Conservation (phyloP, 2,888 invertebrate species). For the Agrotis exclamationis region DNA sequence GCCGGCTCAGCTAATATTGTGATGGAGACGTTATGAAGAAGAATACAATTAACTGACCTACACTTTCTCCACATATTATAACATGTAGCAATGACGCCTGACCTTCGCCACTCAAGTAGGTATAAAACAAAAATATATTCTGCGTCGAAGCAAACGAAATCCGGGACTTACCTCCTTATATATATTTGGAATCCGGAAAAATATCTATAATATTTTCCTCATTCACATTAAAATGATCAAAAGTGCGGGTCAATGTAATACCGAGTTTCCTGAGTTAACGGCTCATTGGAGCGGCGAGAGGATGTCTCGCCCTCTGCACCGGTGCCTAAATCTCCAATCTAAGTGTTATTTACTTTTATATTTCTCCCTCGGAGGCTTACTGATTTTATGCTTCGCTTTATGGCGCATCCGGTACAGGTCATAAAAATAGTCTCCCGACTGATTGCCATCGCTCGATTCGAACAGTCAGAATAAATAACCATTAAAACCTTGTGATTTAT, state of each 20-base stretch:
- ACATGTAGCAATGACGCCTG: background rate
- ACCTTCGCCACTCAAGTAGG: constrained; percentile 14
- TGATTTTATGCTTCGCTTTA: constrained; percentile 88
- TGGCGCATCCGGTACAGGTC: constrained; percentile 86
- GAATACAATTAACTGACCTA: background rate
- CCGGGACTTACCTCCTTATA: constrained; percentile 39
- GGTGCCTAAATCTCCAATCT: constrained; percentile 83
- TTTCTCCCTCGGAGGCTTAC: constrained; percentile 84
- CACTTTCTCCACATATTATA: background rate
- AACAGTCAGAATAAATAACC: constrained; percentile 83
- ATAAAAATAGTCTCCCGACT: constrained; percentile 88
- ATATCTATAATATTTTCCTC: constrained; percentile 64
- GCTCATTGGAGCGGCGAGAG: constrained; percentile 75
- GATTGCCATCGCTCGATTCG: constrained; percentile 86
- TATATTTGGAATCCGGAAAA: constrained; percentile 51
- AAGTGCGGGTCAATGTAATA: constrained; percentile 74
- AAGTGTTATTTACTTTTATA: constrained; percentile 89
- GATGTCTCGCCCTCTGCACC: constrained; percentile 71
- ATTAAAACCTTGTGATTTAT: constrained; percentile 85
- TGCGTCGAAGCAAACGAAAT: constrained; percentile 19
- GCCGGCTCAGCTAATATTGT: too few relatives aligned
- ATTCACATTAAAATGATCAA: constrained; percentile 71
- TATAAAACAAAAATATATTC: constrained; percentile 28
- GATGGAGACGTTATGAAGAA: too few relatives aligned
- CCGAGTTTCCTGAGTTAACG: constrained; percentile 71